A percentile compares a stretch with the other conserved stretches of the same genome.
Conservation (phyloP, 2,797 vertebrate genomes). For the Bucorvus abyssinicus region DNA sequence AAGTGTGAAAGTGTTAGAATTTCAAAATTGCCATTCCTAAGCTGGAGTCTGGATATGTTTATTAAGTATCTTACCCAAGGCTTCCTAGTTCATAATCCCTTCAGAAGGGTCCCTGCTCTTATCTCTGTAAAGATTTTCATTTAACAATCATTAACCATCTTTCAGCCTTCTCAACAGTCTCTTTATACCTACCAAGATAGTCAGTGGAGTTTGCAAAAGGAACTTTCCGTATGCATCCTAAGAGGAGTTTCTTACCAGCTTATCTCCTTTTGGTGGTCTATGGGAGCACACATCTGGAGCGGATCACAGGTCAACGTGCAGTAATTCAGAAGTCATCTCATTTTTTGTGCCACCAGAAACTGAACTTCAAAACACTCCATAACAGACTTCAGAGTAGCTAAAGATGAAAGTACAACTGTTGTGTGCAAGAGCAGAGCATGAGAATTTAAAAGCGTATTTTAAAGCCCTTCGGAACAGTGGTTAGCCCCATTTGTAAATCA, state of each 20-base stretch:
- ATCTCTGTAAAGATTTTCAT: background rate
- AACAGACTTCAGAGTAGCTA: background rate
- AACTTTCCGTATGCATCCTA: background rate
- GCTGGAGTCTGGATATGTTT: background rate
- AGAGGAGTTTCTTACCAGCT: background rate
- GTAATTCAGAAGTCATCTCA: background rate
- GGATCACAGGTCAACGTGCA: rapidly evolving
- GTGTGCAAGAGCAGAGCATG: background rate
- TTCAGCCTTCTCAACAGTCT: background rate
- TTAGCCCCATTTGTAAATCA: background rate
- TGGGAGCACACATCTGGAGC: background rate
- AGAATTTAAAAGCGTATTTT: background rate
- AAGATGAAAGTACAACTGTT: background rate
- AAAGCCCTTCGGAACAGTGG: background rate
- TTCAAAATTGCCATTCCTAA: background rate
- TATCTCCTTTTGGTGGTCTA: background rate
- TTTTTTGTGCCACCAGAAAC: background rate
- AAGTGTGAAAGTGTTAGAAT: background rate
- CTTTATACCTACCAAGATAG: background rate
- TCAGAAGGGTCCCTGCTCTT: rapidly evolving
- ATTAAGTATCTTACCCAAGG: background rate
- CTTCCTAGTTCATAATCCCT: background rate
- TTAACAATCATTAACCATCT: background rate
- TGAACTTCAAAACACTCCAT: background rate
- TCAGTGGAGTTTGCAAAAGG: background rate